A percentile compares a stretch with the other conserved stretches of the same genome.
Evolutionary conservation across 2,888 invertebrate species (phyloP).

Genomic region (Sarcophaga caerulescens): DNA sequence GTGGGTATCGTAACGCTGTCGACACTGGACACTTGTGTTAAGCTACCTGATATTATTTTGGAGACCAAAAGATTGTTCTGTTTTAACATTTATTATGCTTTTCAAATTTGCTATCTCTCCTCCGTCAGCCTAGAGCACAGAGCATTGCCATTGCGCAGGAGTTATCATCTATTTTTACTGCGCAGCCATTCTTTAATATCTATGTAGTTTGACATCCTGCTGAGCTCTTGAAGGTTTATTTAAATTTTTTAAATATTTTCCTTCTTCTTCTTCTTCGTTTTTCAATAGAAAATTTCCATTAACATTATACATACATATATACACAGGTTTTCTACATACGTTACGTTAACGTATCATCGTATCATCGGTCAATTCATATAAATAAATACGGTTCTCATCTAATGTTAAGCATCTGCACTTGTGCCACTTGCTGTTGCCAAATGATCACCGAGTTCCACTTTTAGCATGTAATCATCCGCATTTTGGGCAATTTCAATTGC

Average conservation of each 20-base stretch:
- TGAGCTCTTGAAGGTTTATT: slow-evolving; percentile 55
- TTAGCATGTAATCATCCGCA: slow-evolving; percentile 9
- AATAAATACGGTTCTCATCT: slow-evolving; percentile 77
- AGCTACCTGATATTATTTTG: slow-evolving; percentile 73
- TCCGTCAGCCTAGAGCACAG: background rate
- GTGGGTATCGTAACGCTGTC: slow-evolving; percentile 71
- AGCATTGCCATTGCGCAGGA: slow-evolving; percentile 38
- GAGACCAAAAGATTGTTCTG: slow-evolving; percentile 37
- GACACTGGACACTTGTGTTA: slow-evolving; percentile 77
- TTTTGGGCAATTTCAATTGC: slow-evolving; percentile 48
- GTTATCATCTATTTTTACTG: slow-evolving; percentile 32
- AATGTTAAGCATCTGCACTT: slow-evolving; percentile 79
- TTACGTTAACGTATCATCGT: too few species aligned
- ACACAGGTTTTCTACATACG: too few species aligned
- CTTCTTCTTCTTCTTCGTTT: background rate
- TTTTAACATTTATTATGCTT: slow-evolving; percentile 15
- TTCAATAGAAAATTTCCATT: slow-evolving; percentile 44
- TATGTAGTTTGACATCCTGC: slow-evolving; percentile 56
- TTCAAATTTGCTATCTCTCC: background rate
- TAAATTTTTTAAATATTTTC: slow-evolving; percentile 30
- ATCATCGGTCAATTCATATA: slow-evolving; percentile 76
- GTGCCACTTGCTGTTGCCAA: slow-evolving; percentile 72
- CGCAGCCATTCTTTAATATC: slow-evolving; percentile 30
- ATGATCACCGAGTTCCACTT: slow-evolving; percentile 34
- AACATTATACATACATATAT: slow-evolving; percentile 12